A percentile compares a stretch with the other conserved stretches of the same genome.
phyloP scores from a whole-genome alignment of 2,113 vertebrate species.

The Thinocorus orbignyianus region DNA sequence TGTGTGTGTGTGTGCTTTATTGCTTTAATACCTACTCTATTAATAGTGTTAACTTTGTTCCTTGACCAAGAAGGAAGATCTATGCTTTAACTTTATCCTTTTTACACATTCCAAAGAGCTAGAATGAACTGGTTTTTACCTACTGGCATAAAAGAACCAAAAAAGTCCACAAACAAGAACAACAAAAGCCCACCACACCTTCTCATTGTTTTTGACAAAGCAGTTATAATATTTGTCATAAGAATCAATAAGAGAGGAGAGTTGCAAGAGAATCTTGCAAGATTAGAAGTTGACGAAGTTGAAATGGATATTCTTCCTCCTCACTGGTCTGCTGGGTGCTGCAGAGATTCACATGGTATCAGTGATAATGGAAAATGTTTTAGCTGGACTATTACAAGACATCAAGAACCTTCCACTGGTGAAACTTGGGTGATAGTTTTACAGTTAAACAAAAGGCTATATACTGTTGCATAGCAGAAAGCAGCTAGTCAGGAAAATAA shows the following conservation, averaged over 20 bases:
- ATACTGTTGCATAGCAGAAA: neutral
- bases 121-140: neutral
- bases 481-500: neutral
- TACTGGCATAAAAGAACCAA: neutral
- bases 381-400: neutral
- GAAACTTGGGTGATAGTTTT: neutral
- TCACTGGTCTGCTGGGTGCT: neutral
- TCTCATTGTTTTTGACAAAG: neutral
- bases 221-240: neutral
- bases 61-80: neutral
- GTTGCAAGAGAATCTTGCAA: neutral
- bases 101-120: neutral
- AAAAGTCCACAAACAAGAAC: neutral
- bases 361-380: neutral
- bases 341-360: neutral
- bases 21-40: neutral
- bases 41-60: neutral
- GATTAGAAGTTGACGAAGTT: neutral
- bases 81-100: neutral
- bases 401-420: neutral
- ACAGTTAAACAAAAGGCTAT: neutral
- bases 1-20: neutral
- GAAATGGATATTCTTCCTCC: neutral
- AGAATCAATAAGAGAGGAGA: neutral
- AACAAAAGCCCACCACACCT: rapidly evolving